Percentiles rank a stretch among this genome's conserved stretches.
These are phyloP conservation scores for Naja naja DNA, from an alignment of 2,113 vertebrate genomes.

Conservation along the genomic window DNA sequence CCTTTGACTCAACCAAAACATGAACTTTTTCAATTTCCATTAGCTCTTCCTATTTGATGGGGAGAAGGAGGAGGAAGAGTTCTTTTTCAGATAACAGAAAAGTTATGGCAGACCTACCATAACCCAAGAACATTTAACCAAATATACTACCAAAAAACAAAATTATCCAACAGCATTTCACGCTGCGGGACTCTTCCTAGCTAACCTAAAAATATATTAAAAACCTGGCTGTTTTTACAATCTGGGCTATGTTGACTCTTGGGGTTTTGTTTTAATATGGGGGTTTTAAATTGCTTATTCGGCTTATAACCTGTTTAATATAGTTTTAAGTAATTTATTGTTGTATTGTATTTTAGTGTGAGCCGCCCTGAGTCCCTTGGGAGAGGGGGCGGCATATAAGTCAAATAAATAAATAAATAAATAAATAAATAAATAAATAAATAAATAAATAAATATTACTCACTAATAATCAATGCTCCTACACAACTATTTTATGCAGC, in stretches of 20 bases:
- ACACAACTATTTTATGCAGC: not conserved
- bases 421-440: too few relatives aligned
- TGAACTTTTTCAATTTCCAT: not conserved
- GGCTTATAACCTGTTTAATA: too few relatives aligned
- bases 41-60: not conserved
- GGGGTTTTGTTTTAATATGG: too few relatives aligned
- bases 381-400: too few relatives aligned
- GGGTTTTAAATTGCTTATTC: too few relatives aligned
- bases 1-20: not conserved
- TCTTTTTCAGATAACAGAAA: not conserved
- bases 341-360: too few relatives aligned
- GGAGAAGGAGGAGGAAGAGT: not conserved
- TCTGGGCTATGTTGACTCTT: too few relatives aligned
- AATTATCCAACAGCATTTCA: not conserved
- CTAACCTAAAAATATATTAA: not conserved
- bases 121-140: not conserved
- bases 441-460: too few relatives aligned
- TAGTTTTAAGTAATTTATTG: too few relatives aligned
- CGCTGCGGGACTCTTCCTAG: not conserved
- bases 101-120: not conserved
- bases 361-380: too few relatives aligned
- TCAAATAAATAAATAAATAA: too few relatives aligned
- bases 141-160: not conserved
- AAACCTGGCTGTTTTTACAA: too few relatives aligned
- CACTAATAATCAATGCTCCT: not conserved